Conservation (phyloP, 2,113 vertebrate species). For the Fregetta grallaria region DNA sequence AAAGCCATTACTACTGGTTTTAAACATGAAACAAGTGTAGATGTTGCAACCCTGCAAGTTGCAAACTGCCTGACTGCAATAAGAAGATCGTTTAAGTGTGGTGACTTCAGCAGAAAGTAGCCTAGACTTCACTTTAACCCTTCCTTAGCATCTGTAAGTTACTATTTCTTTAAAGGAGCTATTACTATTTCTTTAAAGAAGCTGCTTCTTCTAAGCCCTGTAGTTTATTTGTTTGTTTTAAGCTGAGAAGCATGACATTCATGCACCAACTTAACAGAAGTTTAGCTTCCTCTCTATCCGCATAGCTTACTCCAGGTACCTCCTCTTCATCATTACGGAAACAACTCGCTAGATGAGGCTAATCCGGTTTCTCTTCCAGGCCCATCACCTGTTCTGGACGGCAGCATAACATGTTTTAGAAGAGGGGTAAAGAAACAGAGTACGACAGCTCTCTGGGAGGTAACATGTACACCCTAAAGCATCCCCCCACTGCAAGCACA, state of each 20-base stretch:
- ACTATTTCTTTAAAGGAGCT: background rate
- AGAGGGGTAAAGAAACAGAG: rapidly evolving
- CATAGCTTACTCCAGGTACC: rapidly evolving
- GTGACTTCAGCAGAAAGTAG: background rate
- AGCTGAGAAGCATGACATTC: rapidly evolving
- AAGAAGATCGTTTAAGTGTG: background rate
- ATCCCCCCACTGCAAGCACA: rapidly evolving
- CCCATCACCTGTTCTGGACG: background rate
- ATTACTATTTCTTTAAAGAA: background rate
- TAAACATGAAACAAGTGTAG: rapidly evolving
- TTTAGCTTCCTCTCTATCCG: background rate
- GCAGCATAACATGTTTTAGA: rapidly evolving
- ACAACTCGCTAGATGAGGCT: rapidly evolving
- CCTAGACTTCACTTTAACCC: background rate
- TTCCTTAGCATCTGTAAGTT: background rate
- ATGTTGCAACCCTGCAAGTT: background rate
- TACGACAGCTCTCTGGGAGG: rapidly evolving
- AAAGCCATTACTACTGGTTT: background rate
- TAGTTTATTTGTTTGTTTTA: rapidly evolving
- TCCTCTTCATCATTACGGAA: rapidly evolving
- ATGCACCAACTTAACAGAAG: rapidly evolving
- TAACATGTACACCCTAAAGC: rapidly evolving
- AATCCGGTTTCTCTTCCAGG: background rate
- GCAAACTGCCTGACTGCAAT: background rate
- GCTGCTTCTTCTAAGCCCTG: background rate